Base-by-base conservation (phyloP, 1,140 invertebrate genomes). In the Oncopodura yosiiana region DNA sequence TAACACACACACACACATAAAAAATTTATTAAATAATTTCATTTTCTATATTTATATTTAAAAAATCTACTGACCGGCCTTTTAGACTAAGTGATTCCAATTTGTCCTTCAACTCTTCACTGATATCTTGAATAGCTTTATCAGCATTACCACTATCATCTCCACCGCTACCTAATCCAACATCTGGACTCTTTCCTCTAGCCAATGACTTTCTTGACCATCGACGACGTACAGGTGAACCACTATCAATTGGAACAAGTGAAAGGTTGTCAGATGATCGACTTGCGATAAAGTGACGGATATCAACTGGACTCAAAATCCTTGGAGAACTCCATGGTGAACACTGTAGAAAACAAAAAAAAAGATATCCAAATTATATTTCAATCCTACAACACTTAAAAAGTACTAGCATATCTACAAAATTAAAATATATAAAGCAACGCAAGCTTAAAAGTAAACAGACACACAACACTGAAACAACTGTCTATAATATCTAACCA, bases 301-400 rank as follows among this genome's bases (percentile, higher is more conserved):
- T 68, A 60, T 76, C 74, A 5, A 75, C 74, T 18, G 74, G 74
- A 56, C 73, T 74, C 11, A 76, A 63, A 11, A 75, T 73, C 26
- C 73, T 66, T 1, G 75, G 75, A 1, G 75, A 76, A 58, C 72
- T 74, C 75, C 75, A 77, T 0, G 75, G 75, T 11, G 74, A 75
- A 51, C 68, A 70, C 71, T 74, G 56, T 21, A 63, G 62, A 24
- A 46, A 30, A 36, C 12, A 50, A 55, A 23, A 51, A 11, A 29
- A n/a, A 49, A 30, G 23, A 23, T 30, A 45, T 1, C 16, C 36
- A n/a, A n/a, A n/a, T n/a, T n/a, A n/a, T n/a, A n/a, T n/a, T n/a
- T n/a, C n/a, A n/a, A n/a, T n/a, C n/a, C n/a, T n/a, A n/a, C n/a
- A n/a, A n/a, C n/a, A n/a, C n/a, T n/a, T n/a, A n/a, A n/a, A n/a